Conservation (phyloP, 2,797 vertebrate genomes). For the Synanceia verrucosa region DNA sequence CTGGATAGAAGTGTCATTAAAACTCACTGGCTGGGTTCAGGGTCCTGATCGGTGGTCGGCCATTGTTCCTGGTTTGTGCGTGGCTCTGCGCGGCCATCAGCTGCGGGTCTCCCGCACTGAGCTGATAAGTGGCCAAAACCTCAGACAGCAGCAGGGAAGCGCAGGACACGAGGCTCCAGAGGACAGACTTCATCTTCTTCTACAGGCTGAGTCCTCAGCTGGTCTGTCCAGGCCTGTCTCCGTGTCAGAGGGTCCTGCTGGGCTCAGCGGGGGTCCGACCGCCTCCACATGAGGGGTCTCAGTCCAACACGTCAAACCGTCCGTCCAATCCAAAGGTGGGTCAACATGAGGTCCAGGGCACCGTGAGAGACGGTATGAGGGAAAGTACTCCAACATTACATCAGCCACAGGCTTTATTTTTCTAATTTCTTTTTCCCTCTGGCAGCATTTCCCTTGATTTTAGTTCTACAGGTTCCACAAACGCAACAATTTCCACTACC, state of each 20-base stretch:
- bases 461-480: neutral
- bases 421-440: too few species aligned
- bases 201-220: conserved; percentile 37
- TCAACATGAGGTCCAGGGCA: conserved; percentile 23
- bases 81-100: conserved; percentile 71
- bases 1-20: neutral
- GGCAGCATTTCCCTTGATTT: too few species aligned
- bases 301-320: conserved; percentile 42
- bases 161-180: conserved; percentile 68
- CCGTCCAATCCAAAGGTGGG: conserved; percentile 72
- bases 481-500: too few species aligned
- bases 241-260: conserved; percentile 27
- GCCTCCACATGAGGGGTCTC: conserved; percentile 54
- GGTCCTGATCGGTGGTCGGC: conserved; percentile 58
- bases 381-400: neutral
- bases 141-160: conserved; percentile 70
- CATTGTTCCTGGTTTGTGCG: conserved; percentile 71
- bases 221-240: conserved; percentile 10
- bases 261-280: conserved; percentile 17
- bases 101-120: conserved; percentile 58
- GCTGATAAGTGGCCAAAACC: conserved; percentile 71
- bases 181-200: conserved; percentile 67
- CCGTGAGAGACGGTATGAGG: neutral
- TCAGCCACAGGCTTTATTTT: too few species aligned
- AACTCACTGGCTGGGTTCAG: conserved; percentile 78